Conservation (phyloP, 1,140 invertebrate genomes). For the Pogonognathellus flavescens region DNA sequence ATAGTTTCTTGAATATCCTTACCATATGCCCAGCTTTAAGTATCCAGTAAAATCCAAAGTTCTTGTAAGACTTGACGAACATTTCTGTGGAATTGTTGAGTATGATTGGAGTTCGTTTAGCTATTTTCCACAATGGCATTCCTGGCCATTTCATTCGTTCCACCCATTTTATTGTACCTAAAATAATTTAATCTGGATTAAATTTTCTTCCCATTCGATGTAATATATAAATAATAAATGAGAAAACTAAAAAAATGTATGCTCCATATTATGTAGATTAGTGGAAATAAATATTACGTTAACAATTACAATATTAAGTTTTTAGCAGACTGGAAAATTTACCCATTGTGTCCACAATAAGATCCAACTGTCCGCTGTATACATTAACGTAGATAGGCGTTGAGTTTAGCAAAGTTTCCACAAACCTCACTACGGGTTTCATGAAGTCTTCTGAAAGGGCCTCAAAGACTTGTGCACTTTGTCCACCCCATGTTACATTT, state of each 20-base stretch:
- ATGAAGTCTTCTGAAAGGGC: constrained; percentile 82
- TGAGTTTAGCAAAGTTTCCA: constrained; percentile 79
- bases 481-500: constrained; percentile 76
- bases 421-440: constrained; percentile 83
- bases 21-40: constrained; percentile 81
- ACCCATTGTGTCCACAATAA: constrained; percentile 81
- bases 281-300: no score
- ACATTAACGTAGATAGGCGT: constrained; percentile 79
- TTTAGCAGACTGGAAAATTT: no score
- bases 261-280: no score
- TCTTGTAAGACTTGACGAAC: constrained; percentile 77
- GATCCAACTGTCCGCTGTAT: constrained; percentile 79
- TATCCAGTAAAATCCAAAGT: constrained; percentile 83
- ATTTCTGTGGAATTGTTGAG: constrained; percentile 76
- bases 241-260: no score
- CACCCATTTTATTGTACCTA: constrained; percentile 78
- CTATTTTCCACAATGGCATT: constrained; percentile 72
- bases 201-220: neutral
- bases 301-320: no score
- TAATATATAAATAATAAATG: no score
- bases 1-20: no score
- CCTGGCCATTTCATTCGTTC: constrained; percentile 77
- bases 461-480: constrained; percentile 76
- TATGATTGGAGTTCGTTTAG: constrained; percentile 73
- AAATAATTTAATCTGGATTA: constrained; percentile 62